Evolutionary conservation across 2,888 invertebrate genomes (phyloP).

Genomic region (Creontiades dilutus): DNA sequence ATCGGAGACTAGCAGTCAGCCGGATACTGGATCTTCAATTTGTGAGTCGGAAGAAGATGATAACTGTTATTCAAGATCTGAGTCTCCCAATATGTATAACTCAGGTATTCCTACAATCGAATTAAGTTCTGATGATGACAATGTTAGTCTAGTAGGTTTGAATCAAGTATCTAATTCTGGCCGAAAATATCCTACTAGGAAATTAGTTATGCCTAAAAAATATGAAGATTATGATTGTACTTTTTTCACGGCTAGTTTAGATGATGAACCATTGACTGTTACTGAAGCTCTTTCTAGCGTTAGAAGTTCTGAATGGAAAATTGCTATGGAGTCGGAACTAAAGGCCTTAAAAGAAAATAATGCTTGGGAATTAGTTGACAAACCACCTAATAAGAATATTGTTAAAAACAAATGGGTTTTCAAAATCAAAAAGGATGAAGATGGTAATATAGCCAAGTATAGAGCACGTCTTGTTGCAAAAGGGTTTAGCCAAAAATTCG

Average conservation of each 20-base stretch:
- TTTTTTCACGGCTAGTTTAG: background rate
- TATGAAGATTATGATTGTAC: background rate
- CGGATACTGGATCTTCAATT: no score
- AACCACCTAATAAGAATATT: constrained; percentile 30
- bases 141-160: background rate
- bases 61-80: no score
- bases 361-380: constrained; percentile 49
- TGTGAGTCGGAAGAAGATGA: no score
- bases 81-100: no score
- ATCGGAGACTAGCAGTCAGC: no score
- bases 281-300: background rate
- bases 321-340: constrained; percentile 3
- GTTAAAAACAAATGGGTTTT: constrained; percentile 56
- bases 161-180: background rate
- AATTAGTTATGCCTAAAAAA: background rate
- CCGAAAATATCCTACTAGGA: background rate
- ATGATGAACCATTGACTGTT: constrained; percentile 21
- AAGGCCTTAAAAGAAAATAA: constrained; percentile 25
- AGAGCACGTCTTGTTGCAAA: constrained; percentile 76
- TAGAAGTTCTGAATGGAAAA: background rate
- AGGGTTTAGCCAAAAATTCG: constrained; percentile 42
- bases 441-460: constrained; percentile 72
- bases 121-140: no score
- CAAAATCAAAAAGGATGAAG: constrained; percentile 31
- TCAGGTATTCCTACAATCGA: no score